These are phyloP conservation scores for Tetragnatha versicolor DNA, from an alignment of 1,140 invertebrate genomes.

Conservation along the genomic window DNA sequence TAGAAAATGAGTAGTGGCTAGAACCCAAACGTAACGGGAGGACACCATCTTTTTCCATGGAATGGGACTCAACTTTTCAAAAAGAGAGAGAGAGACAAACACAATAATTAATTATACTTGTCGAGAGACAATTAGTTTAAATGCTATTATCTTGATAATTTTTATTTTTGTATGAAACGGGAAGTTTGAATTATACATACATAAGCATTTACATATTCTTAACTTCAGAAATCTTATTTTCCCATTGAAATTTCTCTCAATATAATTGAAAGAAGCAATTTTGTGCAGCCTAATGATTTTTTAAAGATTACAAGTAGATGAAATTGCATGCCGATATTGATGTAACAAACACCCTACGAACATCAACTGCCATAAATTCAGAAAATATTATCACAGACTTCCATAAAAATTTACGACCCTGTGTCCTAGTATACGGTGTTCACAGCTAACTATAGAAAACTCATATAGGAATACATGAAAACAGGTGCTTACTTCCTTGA, in stretches of 20 bases:
- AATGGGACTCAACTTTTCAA: slow-evolving; percentile 41
- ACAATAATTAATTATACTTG: background rate
- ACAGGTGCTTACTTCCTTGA: background rate
- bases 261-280: too few relatives aligned
- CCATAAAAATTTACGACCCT: background rate
- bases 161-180: background rate
- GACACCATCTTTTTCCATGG: slow-evolving; percentile 84
- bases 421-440: background rate
- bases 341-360: too few relatives aligned
- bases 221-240: background rate
- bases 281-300: too few relatives aligned
- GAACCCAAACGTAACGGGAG: slow-evolving; percentile 88
- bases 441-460: background rate
- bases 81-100: background rate
- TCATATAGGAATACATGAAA: background rate
- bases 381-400: too few relatives aligned
- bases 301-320: too few relatives aligned
- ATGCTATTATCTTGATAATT: background rate
- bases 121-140: background rate
- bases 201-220: background rate
- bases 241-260: too few relatives aligned
- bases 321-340: too few relatives aligned
- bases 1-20: slow-evolving; percentile 84
- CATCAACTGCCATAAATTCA: too few relatives aligned
- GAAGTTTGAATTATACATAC: background rate